These are phyloP conservation scores for Rhinichthys klamathensis DNA, from an alignment of 2,113 vertebrate genomes.

Conservation along the genomic window DNA sequence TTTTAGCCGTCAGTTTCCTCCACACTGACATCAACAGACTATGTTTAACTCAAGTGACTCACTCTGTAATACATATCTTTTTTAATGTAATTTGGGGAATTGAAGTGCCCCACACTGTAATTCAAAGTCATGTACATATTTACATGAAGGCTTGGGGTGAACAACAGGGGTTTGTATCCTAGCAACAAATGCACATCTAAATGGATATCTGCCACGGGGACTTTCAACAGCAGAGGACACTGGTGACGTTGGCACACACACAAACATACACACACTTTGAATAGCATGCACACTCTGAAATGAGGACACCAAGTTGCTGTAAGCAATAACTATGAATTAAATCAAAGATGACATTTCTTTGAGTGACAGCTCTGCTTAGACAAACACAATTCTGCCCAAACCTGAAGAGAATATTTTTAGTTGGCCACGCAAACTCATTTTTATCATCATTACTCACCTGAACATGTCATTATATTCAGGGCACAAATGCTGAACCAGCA, in stretches of 20 bases:
- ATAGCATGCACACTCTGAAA: slow-evolving; percentile 1
- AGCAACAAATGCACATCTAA: slow-evolving; percentile 37
- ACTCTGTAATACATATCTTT: slow-evolving; percentile 15
- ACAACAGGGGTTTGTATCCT: slow-evolving; percentile 33
- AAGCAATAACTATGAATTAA: slow-evolving; percentile 19
- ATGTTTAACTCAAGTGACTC: not conserved
- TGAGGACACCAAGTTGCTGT: slow-evolving; percentile 21
- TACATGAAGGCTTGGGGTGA: not conserved
- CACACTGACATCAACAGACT: not conserved
- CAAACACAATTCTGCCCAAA: not conserved
- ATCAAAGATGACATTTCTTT: slow-evolving; percentile 6
- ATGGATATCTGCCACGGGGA: slow-evolving; percentile 38
- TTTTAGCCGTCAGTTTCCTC: not conserved
- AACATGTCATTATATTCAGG: not conserved
- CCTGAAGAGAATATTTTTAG: not conserved
- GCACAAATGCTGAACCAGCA: not conserved
- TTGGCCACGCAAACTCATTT: not conserved
- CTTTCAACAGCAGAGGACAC: slow-evolving; percentile 30
- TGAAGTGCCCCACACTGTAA: not conserved
- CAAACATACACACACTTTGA: not conserved
- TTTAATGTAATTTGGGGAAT: not conserved
- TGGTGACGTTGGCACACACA: not conserved
- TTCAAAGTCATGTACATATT: not conserved
- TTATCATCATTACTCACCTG: not conserved
- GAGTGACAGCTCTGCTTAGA: slow-evolving; percentile 7